Evolutionary conservation across 2,797 vertebrate genomes (phyloP).

Genomic region (Lagorchestes hirsutus): DNA sequence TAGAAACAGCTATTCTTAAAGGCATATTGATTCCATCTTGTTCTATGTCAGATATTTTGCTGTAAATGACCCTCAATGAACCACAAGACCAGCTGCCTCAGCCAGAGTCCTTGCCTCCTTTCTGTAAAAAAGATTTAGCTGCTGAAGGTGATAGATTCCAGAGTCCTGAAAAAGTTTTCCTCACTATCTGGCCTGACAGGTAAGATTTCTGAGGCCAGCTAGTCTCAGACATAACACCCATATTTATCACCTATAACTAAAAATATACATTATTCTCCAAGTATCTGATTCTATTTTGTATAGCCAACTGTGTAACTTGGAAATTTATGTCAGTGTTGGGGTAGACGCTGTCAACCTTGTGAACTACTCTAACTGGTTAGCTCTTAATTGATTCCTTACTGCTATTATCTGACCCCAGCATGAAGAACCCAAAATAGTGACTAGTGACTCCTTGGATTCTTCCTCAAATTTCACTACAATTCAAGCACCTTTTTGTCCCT

Average conservation of each 20-base stretch:
- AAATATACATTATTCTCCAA: background rate
- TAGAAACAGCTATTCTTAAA: background rate
- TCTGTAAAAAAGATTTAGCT: background rate
- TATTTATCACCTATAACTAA: background rate
- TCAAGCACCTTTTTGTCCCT: background rate
- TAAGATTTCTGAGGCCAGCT: background rate
- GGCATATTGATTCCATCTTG: background rate
- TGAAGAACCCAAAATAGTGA: background rate
- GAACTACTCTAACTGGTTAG: background rate
- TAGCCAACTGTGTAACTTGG: background rate
- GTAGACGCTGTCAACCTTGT: background rate
- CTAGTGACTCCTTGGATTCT: background rate
- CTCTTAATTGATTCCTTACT: background rate
- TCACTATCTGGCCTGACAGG: background rate
- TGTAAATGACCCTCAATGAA: background rate
- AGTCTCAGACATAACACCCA: background rate
- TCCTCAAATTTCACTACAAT: background rate
- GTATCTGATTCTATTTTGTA: background rate
- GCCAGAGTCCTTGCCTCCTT: background rate
- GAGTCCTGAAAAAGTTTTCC: background rate
- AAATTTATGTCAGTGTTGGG: background rate
- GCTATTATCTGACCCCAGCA: background rate
- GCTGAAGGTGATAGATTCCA: background rate
- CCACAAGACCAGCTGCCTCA: background rate
- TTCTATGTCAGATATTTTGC: background rate